phyloP scores from a whole-genome alignment of 2,797 vertebrate species.

The Hyperoplus immaculatus region DNA sequence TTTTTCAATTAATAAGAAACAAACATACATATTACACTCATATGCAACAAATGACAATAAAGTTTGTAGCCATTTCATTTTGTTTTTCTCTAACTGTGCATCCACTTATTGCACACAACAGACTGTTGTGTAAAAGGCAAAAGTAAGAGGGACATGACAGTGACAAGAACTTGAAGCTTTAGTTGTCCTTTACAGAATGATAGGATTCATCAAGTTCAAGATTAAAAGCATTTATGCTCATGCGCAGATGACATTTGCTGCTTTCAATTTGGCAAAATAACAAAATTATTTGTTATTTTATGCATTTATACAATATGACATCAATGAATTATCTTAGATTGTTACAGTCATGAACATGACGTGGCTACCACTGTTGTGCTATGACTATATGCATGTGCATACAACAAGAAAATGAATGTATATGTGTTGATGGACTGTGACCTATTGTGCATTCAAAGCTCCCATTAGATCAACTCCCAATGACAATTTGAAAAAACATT shows the following conservation, averaged over 20 bases:
- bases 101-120: constrained; percentile 84
- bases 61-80: constrained; percentile 54
- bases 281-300: constrained; percentile 9
- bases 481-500: constrained; percentile 55
- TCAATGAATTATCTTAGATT: constrained; percentile 22
- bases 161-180: constrained; percentile 57
- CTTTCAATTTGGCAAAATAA: constrained; percentile 41
- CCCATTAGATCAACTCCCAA: constrained; percentile 32
- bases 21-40: constrained; percentile 80
- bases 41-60: constrained; percentile 73
- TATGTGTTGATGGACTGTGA: constrained; percentile 56
- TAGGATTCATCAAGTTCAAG: constrained; percentile 34
- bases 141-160: constrained; percentile 61
- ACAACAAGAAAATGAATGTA: constrained; percentile 65
- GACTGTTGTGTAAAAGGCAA: constrained; percentile 61
- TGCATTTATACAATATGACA: constrained; percentile 20
- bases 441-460: constrained; percentile 38
- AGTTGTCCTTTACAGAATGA: constrained; percentile 50
- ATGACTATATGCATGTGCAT: not conserved
- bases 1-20: constrained; percentile 82
- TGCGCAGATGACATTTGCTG: constrained; percentile 26
- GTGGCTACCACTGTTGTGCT: constrained; percentile 24
- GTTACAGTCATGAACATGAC: constrained; percentile 29
- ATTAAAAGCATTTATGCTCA: constrained; percentile 23
- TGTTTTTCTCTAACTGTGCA: constrained; percentile 81